Evolutionary conservation across 2,888 invertebrate species (phyloP), one percentile per base, ranked within the genome.

Genomic region (Diarsia rubi): DNA sequence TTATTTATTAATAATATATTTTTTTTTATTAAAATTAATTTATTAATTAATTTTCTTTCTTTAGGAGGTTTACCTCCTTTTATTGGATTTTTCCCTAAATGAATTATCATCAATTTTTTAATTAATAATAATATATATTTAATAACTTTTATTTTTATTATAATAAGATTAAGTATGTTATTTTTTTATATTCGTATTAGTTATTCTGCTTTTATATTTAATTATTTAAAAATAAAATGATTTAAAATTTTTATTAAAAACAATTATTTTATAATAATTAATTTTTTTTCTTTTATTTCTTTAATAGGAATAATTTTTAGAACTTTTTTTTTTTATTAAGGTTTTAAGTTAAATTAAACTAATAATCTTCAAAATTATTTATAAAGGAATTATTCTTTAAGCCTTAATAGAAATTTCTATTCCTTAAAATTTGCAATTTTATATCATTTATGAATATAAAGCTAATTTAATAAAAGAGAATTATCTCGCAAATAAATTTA

Each of bases 351-450:
- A 97, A 97, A 83, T 76, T 86, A 97, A 97, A 97, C 97, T 97
- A 95, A 94, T 96, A 97, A 93, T 97, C 97, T 97, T 97, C 97
- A 97, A 97, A 97, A 97, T 96, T 97, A 93, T 95, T 91, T 95
- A 97, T 97, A 97, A 96, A 95, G 93, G 92, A 91, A 82, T 90
- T 83, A 76, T 90, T 94, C 97, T 97, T 96, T 97, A 97, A 97
- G 97, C 96, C 97, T 97, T 97, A 97, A 91, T 93, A 94, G 67
- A 87, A 86, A 82, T 75, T 70, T 75, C 73, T 93, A 92, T 86
- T 69, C 89, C 93, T 94, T 94, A 94, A 97, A 97, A 97, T 96
- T 97, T 97, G 97, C 97, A 97, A 96, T 97, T 97, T 97, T 96
- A 97, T 91, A 94, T 97, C 97, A 97, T 96, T 88, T 73, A 92